Evolutionary conservation across 2,888 invertebrate genomes (phyloP).

Genomic region (Tetheella fluctuosa): DNA sequence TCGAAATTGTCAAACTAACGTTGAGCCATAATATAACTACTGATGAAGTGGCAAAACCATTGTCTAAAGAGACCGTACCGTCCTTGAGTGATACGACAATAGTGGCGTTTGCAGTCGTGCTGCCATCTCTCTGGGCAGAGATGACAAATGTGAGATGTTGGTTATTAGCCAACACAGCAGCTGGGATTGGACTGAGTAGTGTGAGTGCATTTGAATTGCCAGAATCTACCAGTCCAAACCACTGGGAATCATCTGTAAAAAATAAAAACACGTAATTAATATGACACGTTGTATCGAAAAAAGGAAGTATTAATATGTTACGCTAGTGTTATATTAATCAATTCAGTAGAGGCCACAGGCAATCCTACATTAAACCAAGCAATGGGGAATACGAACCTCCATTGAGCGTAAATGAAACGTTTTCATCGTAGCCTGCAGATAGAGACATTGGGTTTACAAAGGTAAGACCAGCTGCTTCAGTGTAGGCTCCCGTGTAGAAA

Average conservation of each 20-base stretch:
- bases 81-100: slow-evolving; percentile 26
- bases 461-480: not conserved
- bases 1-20: too few species aligned
- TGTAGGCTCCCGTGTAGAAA: not conserved
- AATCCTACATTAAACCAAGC: not conserved
- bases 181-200: slow-evolving; percentile 21
- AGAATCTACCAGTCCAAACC: slow-evolving; percentile 31
- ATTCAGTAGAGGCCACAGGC: too few species aligned
- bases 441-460: not conserved
- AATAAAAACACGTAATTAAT: slow-evolving; percentile 24
- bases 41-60: too few species aligned
- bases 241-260: slow-evolving; percentile 40
- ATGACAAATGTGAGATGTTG: slow-evolving; percentile 21
- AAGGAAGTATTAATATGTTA: too few species aligned
- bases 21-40: not conserved
- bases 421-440: not conserved
- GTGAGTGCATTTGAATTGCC: slow-evolving; percentile 20
- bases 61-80: not conserved
- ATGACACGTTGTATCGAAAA: not conserved
- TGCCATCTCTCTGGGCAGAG: slow-evolving; percentile 22
- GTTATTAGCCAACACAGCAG: slow-evolving; percentile 19
- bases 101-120: slow-evolving; percentile 24
- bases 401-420: not conserved
- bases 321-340: too few species aligned
- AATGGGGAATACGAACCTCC: not conserved